These are phyloP conservation scores for Eriosoma lanigerum DNA, from an alignment of 1,140 invertebrate genomes.

Conservation along the genomic window DNA sequence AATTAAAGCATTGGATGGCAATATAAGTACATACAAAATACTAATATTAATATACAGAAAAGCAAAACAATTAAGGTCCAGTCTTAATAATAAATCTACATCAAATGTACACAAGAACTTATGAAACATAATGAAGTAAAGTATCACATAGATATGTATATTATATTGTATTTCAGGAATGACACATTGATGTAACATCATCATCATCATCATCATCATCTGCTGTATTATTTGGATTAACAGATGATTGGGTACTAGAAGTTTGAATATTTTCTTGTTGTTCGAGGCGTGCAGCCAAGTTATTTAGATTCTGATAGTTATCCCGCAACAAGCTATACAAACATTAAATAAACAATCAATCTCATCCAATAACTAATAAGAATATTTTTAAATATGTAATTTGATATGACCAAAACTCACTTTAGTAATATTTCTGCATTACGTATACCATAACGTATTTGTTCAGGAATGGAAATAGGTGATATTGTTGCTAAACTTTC, in stretches of 20 bases:
- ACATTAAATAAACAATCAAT: background rate
- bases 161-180: slow-evolving; percentile 27
- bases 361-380: background rate
- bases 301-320: slow-evolving; percentile 14
- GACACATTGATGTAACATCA: too few species aligned
- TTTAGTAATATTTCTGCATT: slow-evolving; percentile 27
- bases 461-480: slow-evolving; percentile 9
- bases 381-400: background rate
- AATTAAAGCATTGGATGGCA: slow-evolving; percentile 42
- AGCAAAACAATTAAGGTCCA: slow-evolving; percentile 50
- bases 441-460: slow-evolving; percentile 36
- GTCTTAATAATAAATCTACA: slow-evolving; percentile 46
- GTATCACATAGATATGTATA: background rate
- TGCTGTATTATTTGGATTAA: slow-evolving; percentile 21
- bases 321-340: slow-evolving; percentile 7
- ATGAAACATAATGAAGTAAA: slow-evolving; percentile 32
- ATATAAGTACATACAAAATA: slow-evolving; percentile 26
- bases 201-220: slow-evolving; percentile 19
- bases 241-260: slow-evolving; percentile 17
- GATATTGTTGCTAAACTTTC: slow-evolving; percentile 1
- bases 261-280: slow-evolving; percentile 13
- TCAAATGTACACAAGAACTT: slow-evolving; percentile 40
- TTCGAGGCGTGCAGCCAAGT: slow-evolving; percentile 18
- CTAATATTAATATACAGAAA: slow-evolving; percentile 41
- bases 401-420: background rate